phyloP scores from a whole-genome alignment of 2,888 invertebrate species.

The Anthophora plumipes region DNA sequence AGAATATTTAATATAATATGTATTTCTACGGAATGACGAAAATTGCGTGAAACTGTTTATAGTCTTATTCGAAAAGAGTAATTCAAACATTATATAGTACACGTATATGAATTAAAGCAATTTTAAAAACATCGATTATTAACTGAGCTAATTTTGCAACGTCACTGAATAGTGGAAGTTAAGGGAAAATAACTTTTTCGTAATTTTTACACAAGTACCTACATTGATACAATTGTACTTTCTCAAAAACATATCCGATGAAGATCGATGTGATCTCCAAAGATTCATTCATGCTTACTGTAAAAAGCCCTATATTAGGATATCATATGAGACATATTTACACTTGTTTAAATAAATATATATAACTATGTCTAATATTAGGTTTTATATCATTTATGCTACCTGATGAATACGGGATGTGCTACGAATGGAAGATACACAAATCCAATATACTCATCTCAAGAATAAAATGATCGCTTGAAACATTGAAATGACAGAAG shows the following conservation, averaged over 20 bases:
- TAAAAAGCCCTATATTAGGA: conserved; percentile 15
- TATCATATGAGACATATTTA: conserved; percentile 53
- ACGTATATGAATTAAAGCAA: not conserved
- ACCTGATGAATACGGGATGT: conserved; percentile 25
- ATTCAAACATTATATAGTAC: not conserved
- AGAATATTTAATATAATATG: conserved; percentile 19
- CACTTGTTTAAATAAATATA: conserved; percentile 67
- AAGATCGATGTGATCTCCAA: not conserved
- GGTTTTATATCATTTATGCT: conserved; percentile 29
- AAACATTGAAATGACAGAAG: conserved; percentile 32
- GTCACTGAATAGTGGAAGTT: conserved; percentile 6
- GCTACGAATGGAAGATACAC: conserved; percentile 35
- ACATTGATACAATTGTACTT: conserved; percentile 12
- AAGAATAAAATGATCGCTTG: conserved; percentile 41
- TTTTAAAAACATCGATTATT: not conserved
- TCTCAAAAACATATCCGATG: not conserved
- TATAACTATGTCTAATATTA: conserved; percentile 42
- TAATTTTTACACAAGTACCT: conserved; percentile 29
- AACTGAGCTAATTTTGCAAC: not conserved
- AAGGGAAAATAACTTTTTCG: not conserved
- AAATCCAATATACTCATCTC: conserved; percentile 46
- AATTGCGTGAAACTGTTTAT: not conserved
- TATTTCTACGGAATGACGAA: conserved; percentile 8
- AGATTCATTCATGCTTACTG: conserved; percentile 27
- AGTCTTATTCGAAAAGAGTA: not conserved